Percentiles rank a stretch among this genome's conserved stretches.
phyloP scores from a whole-genome alignment of 1,140 invertebrate genomes.

The Procambarus virginalis region DNA sequence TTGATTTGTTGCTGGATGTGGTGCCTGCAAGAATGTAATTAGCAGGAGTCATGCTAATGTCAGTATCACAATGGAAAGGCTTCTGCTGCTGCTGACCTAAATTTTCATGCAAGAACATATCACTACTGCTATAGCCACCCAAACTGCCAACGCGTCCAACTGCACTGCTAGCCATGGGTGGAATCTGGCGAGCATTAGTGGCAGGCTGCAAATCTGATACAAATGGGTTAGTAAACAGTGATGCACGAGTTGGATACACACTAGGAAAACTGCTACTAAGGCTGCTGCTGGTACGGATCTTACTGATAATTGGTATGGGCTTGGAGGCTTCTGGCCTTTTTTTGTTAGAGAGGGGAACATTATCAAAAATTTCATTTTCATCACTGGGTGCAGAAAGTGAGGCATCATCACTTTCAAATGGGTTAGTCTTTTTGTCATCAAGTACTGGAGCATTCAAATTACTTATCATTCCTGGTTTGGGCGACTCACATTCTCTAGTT shows the following conservation, averaged over 20 bases:
- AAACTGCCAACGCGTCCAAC: constrained; percentile 1
- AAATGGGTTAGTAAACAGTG: constrained; percentile 52
- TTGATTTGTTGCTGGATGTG: constrained; percentile 55
- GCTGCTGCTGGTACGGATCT: neutral
- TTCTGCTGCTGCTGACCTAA: neutral
- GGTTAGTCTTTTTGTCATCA: constrained; percentile 13
- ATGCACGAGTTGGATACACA: constrained; percentile 35
- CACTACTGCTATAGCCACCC: constrained; percentile 16
- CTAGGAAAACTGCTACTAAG: constrained; percentile 43
- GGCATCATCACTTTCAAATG: constrained; percentile 7
- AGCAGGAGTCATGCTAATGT: constrained; percentile 58
- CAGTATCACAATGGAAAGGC: constrained; percentile 12
- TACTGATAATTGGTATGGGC: constrained; percentile 25
- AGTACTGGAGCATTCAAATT: neutral
- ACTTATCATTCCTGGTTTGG: constrained; percentile 3
- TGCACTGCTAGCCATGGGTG: neutral
- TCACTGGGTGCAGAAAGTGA: neutral
- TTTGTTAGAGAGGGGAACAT: constrained; percentile 4
- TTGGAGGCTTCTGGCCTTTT: constrained; percentile 27
- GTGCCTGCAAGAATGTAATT: constrained; percentile 61
- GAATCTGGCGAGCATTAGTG: constrained; percentile 34
- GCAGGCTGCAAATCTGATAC: constrained; percentile 39
- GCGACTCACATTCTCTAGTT: no score
- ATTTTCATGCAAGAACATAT: constrained; percentile 47
- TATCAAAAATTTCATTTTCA: constrained; percentile 14